Percentiles rank a stretch among this genome's conserved stretches.
phyloP scores from a whole-genome alignment of 2,113 vertebrate genomes.

The Misgurnus mizolepis region DNA sequence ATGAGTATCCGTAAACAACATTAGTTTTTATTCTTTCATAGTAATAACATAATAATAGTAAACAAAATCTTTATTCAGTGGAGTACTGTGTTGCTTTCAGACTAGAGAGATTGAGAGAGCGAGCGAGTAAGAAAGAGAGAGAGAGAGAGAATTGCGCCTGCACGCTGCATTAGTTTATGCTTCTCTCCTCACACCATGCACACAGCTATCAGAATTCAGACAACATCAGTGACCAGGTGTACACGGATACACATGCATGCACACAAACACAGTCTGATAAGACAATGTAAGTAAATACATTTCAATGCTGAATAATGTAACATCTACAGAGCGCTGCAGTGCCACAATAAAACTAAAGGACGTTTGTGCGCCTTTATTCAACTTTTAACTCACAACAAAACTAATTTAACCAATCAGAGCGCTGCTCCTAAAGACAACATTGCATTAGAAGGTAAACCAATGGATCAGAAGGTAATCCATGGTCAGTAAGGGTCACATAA shows the following conservation, averaged over 20 bases:
- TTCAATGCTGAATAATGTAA: slow-evolving; percentile 54
- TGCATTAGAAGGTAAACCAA: no score
- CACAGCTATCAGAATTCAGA: background rate
- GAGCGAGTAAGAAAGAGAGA: background rate
- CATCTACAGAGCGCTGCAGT: no score
- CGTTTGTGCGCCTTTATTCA: no score
- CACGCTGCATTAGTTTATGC: slow-evolving; percentile 14
- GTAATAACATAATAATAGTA: background rate
- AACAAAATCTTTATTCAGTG: slow-evolving; percentile 6
- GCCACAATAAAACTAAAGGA: no score
- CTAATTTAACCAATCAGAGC: no score
- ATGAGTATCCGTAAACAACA: no score
- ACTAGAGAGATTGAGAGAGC: background rate
- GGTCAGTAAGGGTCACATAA: no score
- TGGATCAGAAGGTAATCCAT: no score
- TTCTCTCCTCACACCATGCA: background rate
- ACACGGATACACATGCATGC: slow-evolving; percentile 17
- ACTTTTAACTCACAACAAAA: no score
- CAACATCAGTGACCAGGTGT: background rate
- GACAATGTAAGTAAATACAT: slow-evolving; percentile 42
- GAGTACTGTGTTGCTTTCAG: background rate
- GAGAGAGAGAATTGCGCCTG: slow-evolving; percentile 8
- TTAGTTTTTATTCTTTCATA: no score
- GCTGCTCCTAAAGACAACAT: no score
- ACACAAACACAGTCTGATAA: slow-evolving; percentile 29